Evolutionary conservation across 2,113 vertebrate genomes (phyloP).

Genomic region (Campylorhamphus procurvoides): DNA sequence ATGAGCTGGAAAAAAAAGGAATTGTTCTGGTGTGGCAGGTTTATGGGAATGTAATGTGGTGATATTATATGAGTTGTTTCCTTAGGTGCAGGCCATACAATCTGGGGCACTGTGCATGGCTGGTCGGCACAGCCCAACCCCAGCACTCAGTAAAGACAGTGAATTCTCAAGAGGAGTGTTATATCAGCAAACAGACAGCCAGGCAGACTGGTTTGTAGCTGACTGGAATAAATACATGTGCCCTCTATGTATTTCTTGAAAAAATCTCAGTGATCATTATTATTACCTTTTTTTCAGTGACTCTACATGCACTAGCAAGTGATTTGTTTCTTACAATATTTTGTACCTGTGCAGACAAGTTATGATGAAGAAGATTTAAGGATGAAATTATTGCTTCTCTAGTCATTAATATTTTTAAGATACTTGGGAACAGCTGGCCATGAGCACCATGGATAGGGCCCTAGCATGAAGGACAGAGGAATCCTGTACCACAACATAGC

Average conservation of each 20-base stretch:
- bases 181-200: neutral
- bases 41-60: constrained; percentile 31
- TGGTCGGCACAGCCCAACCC: neutral
- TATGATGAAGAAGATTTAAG: neutral
- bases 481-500: neutral
- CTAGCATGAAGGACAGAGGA: neutral
- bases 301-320: neutral
- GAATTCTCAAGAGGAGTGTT: neutral
- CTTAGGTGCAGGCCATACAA: neutral
- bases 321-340: neutral
- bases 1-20: constrained; percentile 48
- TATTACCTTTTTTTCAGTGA: neutral
- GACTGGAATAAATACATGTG: neutral
- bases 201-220: neutral
- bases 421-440: neutral
- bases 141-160: neutral
- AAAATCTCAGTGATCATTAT: neutral
- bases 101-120: neutral
- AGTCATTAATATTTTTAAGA: neutral
- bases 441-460: neutral
- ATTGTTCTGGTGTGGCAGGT: neutral
- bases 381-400: neutral
- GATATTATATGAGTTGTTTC: neutral
- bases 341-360: neutral
- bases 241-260: neutral